phyloP scores from a whole-genome alignment of 1,140 invertebrate genomes.

The Atopsyche davidsoni region DNA sequence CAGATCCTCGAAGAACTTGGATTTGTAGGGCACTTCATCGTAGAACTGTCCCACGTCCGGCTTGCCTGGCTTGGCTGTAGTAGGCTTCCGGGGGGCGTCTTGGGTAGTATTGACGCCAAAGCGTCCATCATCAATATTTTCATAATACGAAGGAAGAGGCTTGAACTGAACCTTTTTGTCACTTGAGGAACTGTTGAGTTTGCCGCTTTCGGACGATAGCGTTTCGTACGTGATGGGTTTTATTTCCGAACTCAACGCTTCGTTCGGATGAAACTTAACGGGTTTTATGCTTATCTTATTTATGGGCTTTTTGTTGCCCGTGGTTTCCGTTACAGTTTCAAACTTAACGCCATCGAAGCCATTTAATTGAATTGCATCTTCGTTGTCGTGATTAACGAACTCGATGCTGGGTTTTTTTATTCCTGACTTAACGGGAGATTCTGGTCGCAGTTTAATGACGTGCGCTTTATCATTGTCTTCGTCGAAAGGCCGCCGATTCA shows the following conservation, averaged over 20 bases:
- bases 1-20: constrained; percentile 52
- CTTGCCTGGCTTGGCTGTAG: background rate
- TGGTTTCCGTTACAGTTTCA: constrained; percentile 2
- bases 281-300: constrained; percentile 11
- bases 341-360: constrained; percentile 10
- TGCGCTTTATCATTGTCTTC: constrained; percentile 17
- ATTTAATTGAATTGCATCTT: constrained; percentile 1
- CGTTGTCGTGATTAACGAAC: background rate
- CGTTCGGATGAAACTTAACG: constrained; percentile 5
- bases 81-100: background rate
- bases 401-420: constrained; percentile 4
- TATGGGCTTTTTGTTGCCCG: constrained; percentile 9
- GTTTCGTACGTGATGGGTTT: too few species aligned
- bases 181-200: background rate
- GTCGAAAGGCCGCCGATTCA: constrained; percentile 11
- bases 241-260: too few species aligned
- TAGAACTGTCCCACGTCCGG: constrained; percentile 25
- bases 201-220: too few species aligned
- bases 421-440: background rate
- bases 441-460: constrained; percentile 6
- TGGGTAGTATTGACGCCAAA: too few species aligned
- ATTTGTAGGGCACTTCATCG: constrained; percentile 33
- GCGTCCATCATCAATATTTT: constrained; percentile 1
- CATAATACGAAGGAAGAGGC: constrained; percentile 7
- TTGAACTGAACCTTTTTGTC: background rate